Percentiles rank a stretch among this genome's conserved stretches.
Evolutionary conservation across 2,113 vertebrate genomes (phyloP).

Genomic region (Oryzias celebensis): DNA sequence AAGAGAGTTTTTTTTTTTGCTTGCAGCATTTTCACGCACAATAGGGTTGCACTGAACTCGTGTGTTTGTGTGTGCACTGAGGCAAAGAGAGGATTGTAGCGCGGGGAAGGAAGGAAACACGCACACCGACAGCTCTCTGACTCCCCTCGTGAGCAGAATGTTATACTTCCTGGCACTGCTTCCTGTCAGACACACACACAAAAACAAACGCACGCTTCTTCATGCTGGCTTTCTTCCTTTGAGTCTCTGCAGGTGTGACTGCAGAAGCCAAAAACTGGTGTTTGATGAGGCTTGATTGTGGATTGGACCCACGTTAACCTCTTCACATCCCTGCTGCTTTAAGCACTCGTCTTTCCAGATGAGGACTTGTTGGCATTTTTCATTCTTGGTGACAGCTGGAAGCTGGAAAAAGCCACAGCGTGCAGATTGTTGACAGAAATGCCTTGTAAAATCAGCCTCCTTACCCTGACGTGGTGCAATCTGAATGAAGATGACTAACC

Average conservation of each 20-base stretch:
- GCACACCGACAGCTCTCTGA: conserved; percentile 6
- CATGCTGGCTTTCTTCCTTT: conserved; percentile 4
- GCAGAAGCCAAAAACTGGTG: not conserved
- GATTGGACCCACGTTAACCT: conserved; percentile 10
- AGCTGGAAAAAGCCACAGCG: conserved; percentile 32
- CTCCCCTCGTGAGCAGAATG: conserved; percentile 28
- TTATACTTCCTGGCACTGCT: conserved; percentile 31
- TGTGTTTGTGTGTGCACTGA: conserved; percentile 36
- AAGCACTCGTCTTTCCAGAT: conserved; percentile 38
- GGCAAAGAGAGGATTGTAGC: conserved; percentile 3
- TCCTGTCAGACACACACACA: conserved; percentile 15
- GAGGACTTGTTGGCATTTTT: conserved; percentile 44
- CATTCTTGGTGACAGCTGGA: conserved; percentile 37
- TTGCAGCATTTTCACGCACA: too few species aligned
- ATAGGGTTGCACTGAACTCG: not conserved
- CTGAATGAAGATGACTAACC: conserved; percentile 1
- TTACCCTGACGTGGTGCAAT: not conserved
- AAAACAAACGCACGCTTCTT: conserved; percentile 6
- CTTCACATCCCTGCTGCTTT: conserved; percentile 5
- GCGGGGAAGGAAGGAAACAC: conserved; percentile 26
- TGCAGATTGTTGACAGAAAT: conserved; percentile 32
- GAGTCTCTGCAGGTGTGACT: not conserved
- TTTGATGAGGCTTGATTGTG: conserved; percentile 6
- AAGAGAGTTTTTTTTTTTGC: too few species aligned
- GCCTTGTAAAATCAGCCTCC: conserved; percentile 19